These are phyloP conservation scores for Pristionchus mayeri DNA, from an alignment of 2,888 invertebrate genomes.

Conservation along the genomic window DNA sequence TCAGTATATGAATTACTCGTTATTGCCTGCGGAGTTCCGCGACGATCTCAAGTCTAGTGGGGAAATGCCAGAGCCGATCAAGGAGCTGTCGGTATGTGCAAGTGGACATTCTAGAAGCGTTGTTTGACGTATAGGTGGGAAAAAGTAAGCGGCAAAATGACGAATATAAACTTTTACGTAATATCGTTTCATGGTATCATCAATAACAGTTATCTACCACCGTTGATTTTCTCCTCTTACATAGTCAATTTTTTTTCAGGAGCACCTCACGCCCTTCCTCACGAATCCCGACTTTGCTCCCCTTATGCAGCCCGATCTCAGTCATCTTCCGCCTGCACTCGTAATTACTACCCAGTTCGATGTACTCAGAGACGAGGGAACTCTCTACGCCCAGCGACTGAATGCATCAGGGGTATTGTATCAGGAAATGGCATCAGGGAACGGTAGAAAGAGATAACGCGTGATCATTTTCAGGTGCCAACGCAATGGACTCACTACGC, in stretches of 20 bases:
- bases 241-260: slow-evolving; percentile 29
- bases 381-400: slow-evolving; percentile 76
- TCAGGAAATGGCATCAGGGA: no score
- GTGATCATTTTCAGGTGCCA: slow-evolving; percentile 62
- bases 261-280: slow-evolving; percentile 60
- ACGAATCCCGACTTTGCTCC: slow-evolving; percentile 76
- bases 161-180: no score
- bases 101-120: no score
- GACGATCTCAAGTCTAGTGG: not conserved
- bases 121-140: no score
- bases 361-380: slow-evolving; percentile 77
- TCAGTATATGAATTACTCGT: no score
- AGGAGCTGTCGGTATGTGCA: not conserved
- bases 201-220: no score
- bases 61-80: no score
- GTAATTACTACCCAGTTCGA: slow-evolving; percentile 78
- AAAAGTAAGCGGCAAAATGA: no score
- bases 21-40: not conserved
- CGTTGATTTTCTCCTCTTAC: not conserved
- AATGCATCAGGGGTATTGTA: slow-evolving; percentile 56
- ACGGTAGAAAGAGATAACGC: not conserved
- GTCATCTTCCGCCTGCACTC: slow-evolving; percentile 75
- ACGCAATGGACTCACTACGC: slow-evolving; percentile 68
- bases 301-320: slow-evolving; percentile 72
- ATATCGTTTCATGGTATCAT: no score